Conservation (phyloP, 2,888 invertebrate genomes). For the Argyresthia goedartella region DNA sequence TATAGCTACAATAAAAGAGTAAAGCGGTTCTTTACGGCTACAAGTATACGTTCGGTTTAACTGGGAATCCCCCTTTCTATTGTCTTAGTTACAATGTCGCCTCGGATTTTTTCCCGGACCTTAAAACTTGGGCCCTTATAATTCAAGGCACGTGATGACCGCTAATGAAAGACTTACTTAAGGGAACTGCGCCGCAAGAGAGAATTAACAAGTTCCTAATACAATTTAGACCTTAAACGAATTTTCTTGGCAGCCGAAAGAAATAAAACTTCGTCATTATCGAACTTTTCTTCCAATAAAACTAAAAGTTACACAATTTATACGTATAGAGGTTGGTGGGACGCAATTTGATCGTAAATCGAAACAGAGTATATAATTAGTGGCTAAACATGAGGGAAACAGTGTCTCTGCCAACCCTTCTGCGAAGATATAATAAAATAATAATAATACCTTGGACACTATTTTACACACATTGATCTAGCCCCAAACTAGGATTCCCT, state of each 20-base stretch:
- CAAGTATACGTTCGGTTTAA: not conserved
- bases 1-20: not conserved
- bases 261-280: slow-evolving; percentile 44
- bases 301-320: too few species aligned
- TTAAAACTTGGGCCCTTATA: slow-evolving; percentile 37
- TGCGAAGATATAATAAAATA: too few species aligned
- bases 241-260: slow-evolving; percentile 21
- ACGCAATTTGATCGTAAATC: too few species aligned
- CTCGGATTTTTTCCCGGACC: slow-evolving; percentile 32
- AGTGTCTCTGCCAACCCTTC: too few species aligned
- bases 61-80: not conserved
- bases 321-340: too few species aligned
- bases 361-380: too few species aligned
- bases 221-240: slow-evolving; percentile 60
- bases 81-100: slow-evolving; percentile 29
- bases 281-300: slow-evolving; percentile 33
- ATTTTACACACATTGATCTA: too few species aligned
- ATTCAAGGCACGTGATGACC: slow-evolving; percentile 58
- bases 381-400: too few species aligned
- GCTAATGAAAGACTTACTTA: slow-evolving; percentile 68
- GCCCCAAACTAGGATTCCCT: too few species aligned
- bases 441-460: too few species aligned
- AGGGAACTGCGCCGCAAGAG: slow-evolving; percentile 50
- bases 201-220: slow-evolving; percentile 65
- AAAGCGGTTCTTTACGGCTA: too few species aligned